Base-by-base conservation (phyloP, 2,797 vertebrate genomes). In the Bryconaethiops microstoma region DNA sequence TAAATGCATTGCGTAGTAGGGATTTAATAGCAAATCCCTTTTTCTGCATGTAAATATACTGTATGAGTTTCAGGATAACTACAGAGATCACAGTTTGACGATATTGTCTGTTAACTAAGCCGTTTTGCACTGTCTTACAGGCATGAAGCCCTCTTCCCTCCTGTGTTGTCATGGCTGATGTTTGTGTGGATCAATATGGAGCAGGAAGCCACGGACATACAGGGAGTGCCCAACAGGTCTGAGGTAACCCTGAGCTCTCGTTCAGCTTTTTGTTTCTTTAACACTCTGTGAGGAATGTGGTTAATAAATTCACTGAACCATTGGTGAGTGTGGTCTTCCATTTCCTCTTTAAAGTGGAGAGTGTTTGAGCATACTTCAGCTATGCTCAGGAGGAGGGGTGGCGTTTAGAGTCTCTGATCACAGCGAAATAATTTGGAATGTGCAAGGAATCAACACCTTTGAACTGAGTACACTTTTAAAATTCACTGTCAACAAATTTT, bases 121-220 rank as follows among this genome's bases (percentile, higher is more conserved):
- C 82, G 16, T 40, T 72, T 70, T 73, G 50, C 50, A 1, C 48
- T 73, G 16, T 60, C 16, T 2, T 70, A 25, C 77, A 99, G 98
- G 81, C 96, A 96, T 45, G 98, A 99, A 92, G 98, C 98, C 78
- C 90, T 99, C 59, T 99, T 99, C 80, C 97, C 96, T 0, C 90
- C 96, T 5, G 93, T 93, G 5, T 88, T 99, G 62, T 95, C 96
- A 35, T 96, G 96, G 90, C 89, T 99, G 88, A 96, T 98, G 96
- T 97, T 96, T 86, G 92, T 89, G 65, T 96, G 95, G 95, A 95
- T 96, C 86, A 93, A 92, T 89, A 94, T 96, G 60, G 95, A 96
- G 77, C 95, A 95, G 87, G 95, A 95, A 83, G 92, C 94, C 2
- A 88, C 94, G 81, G 85, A 91, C 9, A 83, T 90, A 64, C 88